These are phyloP conservation scores for Perodicticus potto DNA, from an alignment of 2,797 vertebrate genomes.

Conservation along the genomic window DNA sequence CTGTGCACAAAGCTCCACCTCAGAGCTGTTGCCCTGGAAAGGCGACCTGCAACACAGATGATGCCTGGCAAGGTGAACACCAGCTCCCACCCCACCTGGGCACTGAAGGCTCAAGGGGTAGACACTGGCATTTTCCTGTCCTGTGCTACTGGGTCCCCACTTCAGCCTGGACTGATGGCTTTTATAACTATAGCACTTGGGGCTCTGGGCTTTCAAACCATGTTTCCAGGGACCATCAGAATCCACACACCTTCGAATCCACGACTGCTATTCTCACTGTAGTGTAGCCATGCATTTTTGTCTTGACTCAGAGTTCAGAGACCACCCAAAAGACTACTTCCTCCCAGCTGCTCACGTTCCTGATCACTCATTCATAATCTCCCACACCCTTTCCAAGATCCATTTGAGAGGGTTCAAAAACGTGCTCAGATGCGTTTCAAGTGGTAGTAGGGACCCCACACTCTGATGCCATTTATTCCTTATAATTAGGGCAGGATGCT, in stretches of 20 bases:
- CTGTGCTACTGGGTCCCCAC: neutral
- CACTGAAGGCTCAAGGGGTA: neutral
- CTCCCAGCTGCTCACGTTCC: neutral
- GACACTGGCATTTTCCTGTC: neutral
- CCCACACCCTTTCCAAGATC: neutral
- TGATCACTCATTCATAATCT: neutral
- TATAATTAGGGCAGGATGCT: constrained; percentile 18
- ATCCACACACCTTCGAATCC: neutral
- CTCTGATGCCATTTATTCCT: neutral
- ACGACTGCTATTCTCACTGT: neutral
- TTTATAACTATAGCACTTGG: neutral
- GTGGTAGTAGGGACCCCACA: neutral
- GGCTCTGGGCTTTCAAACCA: neutral
- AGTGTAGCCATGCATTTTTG: neutral
- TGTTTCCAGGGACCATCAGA: neutral
- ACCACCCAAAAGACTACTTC: neutral
- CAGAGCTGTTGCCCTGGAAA: neutral
- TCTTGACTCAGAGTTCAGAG: neutral
- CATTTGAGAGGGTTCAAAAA: neutral
- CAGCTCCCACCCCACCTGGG: neutral
- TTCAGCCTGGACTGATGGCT: neutral
- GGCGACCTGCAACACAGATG: neutral
- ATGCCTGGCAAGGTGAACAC: neutral
- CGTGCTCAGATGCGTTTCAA: neutral
- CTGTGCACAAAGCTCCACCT: neutral